Percentiles rank a stretch among this genome's conserved stretches.
phyloP scores from a whole-genome alignment of 2,113 vertebrate genomes.

The Ursus arctos region DNA sequence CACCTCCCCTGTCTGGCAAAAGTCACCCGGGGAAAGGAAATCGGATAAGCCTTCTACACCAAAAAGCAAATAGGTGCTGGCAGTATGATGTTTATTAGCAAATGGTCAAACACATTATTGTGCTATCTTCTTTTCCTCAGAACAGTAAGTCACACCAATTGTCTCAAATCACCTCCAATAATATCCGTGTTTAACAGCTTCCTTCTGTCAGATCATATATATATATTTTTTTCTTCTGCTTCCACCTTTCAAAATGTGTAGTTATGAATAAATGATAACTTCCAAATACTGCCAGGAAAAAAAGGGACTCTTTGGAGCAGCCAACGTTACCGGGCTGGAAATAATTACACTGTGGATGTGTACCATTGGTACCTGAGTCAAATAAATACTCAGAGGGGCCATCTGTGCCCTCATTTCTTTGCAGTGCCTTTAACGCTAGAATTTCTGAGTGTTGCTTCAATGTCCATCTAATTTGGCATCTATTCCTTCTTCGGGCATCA shows the following conservation, averaged over 20 bases:
- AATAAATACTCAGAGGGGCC: constrained; percentile 84
- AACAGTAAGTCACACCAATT: constrained; percentile 68
- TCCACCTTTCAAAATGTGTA: constrained; percentile 77
- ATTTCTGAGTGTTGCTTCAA: constrained; percentile 81
- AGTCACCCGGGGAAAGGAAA: constrained; percentile 73
- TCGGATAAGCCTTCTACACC: constrained; percentile 63
- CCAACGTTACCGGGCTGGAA: constrained; percentile 74
- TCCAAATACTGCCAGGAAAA: constrained; percentile 81
- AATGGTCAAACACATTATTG: constrained; percentile 63
- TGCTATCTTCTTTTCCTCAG: constrained; percentile 72
- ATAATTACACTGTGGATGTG: constrained; percentile 65
- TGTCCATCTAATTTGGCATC: constrained; percentile 84
- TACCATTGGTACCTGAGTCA: constrained; percentile 86
- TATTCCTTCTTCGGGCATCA: constrained; percentile 82
- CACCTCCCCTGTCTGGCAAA: constrained; percentile 68
- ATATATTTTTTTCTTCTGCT: constrained; percentile 13
- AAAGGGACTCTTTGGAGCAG: constrained; percentile 63
- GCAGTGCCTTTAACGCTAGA: constrained; percentile 87
- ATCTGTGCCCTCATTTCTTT: constrained; percentile 81
- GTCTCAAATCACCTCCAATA: constrained; percentile 69
- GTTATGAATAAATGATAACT: constrained; percentile 67
- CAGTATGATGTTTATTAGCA: constrained; percentile 80
- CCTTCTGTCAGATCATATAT: constrained; percentile 72
- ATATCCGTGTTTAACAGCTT: constrained; percentile 59
- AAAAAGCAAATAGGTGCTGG: constrained; percentile 75